Percentiles rank a stretch among this genome's conserved stretches.
phyloP scores from a whole-genome alignment of 2,888 invertebrate species.

The Drosophila gaucha region DNA sequence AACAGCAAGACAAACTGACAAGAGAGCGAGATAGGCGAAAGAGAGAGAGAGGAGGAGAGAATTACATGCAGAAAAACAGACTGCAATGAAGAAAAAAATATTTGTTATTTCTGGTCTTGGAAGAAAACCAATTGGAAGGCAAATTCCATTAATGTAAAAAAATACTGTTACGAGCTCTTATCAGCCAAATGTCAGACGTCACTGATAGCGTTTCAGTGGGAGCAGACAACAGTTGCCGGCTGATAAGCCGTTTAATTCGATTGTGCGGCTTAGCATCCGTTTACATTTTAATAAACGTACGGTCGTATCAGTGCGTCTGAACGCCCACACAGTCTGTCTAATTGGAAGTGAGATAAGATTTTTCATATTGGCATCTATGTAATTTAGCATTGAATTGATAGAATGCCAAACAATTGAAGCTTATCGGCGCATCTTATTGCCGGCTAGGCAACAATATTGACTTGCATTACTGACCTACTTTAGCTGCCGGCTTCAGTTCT shows the following conservation, averaged over 20 bases:
- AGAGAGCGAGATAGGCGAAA: conserved; percentile 24
- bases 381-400: conserved; percentile 12
- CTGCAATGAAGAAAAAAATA: conserved; percentile 3
- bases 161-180: conserved; percentile 33
- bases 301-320: not conserved
- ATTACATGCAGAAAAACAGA: not conserved
- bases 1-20: conserved; percentile 5
- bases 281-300: conserved; percentile 27
- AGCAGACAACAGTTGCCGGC: conserved; percentile 16
- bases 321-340: conserved; percentile 8
- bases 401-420: conserved; percentile 8
- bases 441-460: conserved; percentile 11
- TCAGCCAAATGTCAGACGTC: conserved; percentile 48
- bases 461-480: conserved; percentile 68
- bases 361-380: not conserved
- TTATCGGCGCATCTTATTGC: conserved; percentile 14
- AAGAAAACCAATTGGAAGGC: conserved; percentile 18
- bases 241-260: conserved; percentile 41
- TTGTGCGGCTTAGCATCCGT: conserved; percentile 37
- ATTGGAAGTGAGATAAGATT: not conserved
- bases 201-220: conserved; percentile 39
- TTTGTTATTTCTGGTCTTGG: conserved; percentile 1
- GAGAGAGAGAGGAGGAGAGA: conserved; percentile 3
- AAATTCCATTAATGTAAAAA: conserved; percentile 33
- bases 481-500: conserved; percentile 35